Percentiles rank a stretch among this genome's conserved stretches.
These are phyloP conservation scores for Rhinoraja longicauda DNA, from an alignment of 2,797 vertebrate species.

Conservation along the genomic window DNA sequence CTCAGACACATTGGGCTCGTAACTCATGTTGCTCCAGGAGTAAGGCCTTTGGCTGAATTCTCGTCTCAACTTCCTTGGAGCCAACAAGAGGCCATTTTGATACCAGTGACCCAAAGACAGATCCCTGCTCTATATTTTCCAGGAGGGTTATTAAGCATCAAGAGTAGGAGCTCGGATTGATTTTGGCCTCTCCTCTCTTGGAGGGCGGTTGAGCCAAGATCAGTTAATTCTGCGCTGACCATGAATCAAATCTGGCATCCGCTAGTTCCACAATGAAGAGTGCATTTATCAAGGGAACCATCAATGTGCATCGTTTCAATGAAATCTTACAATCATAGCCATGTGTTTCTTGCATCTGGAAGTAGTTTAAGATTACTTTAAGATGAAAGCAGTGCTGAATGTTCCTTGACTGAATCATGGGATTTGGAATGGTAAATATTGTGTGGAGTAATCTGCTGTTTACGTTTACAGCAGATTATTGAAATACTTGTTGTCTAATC, in stretches of 20 bases:
- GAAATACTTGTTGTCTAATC: not conserved
- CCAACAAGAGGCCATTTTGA: too few species aligned
- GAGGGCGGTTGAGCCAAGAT: not conserved
- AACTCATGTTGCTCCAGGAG: too few species aligned
- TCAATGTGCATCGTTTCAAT: not conserved
- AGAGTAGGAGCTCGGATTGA: not conserved
- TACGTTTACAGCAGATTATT: not conserved
- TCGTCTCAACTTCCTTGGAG: too few species aligned
- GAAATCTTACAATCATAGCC: not conserved
- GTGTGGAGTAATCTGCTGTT: not conserved
- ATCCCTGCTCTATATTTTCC: not conserved
- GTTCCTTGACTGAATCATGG: not conserved
- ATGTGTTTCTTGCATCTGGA: not conserved
- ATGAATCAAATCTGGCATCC: not conserved
- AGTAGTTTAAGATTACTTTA: slow-evolving; percentile 11
- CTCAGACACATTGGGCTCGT: not conserved
- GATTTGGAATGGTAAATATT: not conserved
- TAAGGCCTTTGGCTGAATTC: too few species aligned
- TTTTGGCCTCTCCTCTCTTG: not conserved
- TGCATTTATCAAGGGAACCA: not conserved
- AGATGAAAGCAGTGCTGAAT: not conserved
- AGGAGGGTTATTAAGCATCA: not conserved
- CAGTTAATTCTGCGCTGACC: not conserved
- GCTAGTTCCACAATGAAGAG: not conserved
- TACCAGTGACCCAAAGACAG: too few species aligned